Evolutionary conservation across 1,140 invertebrate genomes (phyloP).

Genomic region (Penaeus vannamei): DNA sequence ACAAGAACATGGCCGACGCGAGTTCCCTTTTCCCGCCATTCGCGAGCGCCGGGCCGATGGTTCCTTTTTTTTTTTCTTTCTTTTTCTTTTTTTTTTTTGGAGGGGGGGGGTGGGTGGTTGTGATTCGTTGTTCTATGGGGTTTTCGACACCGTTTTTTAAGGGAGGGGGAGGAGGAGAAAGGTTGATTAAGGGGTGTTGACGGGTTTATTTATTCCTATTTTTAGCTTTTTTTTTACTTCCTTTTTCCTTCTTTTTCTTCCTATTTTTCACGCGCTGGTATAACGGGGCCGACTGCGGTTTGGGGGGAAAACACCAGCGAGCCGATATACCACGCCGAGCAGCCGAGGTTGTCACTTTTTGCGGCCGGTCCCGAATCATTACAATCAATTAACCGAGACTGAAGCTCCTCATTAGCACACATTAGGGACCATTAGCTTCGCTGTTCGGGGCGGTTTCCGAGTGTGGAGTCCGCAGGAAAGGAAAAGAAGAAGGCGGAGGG

Average conservation of each 20-base stretch:
- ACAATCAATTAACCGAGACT: constrained; percentile 54
- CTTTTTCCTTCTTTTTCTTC: too few species aligned
- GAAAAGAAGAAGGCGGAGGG: not conserved
- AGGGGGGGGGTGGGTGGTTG: too few species aligned
- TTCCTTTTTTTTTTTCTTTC: too few species aligned
- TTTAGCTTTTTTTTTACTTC: too few species aligned
- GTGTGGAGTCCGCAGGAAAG: constrained; percentile 19
- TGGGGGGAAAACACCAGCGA: constrained; percentile 2
- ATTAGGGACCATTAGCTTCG: constrained; percentile 46
- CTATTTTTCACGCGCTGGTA: not conserved
- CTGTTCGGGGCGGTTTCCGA: constrained; percentile 39
- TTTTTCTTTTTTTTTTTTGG: too few species aligned
- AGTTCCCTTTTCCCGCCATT: not conserved
- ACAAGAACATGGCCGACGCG: not conserved
- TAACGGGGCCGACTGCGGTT: not conserved
- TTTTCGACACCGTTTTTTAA: too few species aligned
- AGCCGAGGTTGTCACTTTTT: constrained; percentile 52
- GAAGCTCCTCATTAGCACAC: constrained; percentile 51
- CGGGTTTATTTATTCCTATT: too few species aligned
- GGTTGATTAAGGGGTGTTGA: too few species aligned
- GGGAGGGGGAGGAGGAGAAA: too few species aligned
- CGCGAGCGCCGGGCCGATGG: too few species aligned
- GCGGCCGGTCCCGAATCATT: constrained; percentile 45
- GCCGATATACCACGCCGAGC: constrained; percentile 49
- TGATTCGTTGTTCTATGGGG: too few species aligned